Percentiles rank a stretch among this genome's conserved stretches.
Conservation (phyloP, 1,140 invertebrate species). For the Cyclina sinensis region DNA sequence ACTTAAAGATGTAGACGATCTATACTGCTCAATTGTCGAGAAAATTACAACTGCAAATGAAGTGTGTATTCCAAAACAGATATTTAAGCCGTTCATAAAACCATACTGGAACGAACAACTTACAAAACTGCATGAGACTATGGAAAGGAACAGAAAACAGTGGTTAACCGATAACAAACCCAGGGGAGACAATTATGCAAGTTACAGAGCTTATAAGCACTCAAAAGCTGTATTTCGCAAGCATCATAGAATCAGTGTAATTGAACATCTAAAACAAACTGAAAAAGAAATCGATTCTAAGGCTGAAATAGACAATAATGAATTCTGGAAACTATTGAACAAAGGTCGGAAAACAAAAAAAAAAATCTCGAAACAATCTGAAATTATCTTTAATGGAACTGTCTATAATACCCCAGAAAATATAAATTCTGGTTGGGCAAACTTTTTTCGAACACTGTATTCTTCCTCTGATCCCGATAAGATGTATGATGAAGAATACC, state of each 20-base stretch:
- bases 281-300: not conserved
- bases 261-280: not conserved
- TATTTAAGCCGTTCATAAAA: not conserved
- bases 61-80: not conserved
- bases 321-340: not conserved
- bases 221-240: not conserved
- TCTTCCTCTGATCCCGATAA: not conserved
- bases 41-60: not conserved
- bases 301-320: not conserved
- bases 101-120: not conserved
- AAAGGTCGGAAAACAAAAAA: not conserved
- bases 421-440: not conserved
- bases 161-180: not conserved
- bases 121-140: not conserved
- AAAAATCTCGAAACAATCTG: not conserved
- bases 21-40: not conserved
- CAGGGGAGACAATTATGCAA: not conserved
- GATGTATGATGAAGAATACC: not conserved
- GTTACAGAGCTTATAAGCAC: not conserved
- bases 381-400: not conserved
- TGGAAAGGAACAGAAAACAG: not conserved
- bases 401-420: not conserved
- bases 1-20: not conserved
- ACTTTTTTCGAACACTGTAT: not conserved
- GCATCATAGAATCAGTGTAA: not conserved